phyloP scores from a whole-genome alignment of 2,797 vertebrate genomes.

The Melanotaenia nigrans region DNA sequence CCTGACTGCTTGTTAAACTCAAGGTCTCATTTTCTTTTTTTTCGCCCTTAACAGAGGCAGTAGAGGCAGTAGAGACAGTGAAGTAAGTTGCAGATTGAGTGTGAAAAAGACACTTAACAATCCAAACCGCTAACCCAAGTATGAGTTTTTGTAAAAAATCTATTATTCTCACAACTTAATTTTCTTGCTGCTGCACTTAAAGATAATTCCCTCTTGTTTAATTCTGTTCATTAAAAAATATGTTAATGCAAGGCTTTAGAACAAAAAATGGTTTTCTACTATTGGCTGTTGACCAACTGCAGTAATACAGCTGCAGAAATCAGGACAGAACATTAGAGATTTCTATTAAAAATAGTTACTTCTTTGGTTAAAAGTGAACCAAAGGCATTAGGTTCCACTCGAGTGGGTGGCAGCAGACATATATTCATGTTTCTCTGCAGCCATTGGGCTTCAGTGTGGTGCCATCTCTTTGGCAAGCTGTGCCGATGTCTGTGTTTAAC shows the following conservation, averaged over 20 bases:
- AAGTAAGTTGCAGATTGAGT: background rate
- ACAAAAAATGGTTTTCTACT: too few relatives aligned
- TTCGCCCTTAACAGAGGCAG: background rate
- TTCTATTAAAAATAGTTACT: constrained; percentile 30
- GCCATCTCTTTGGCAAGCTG: constrained; percentile 71
- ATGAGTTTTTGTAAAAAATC: background rate
- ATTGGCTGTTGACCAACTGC: background rate
- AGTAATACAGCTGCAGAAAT: constrained; percentile 11
- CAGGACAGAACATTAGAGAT: constrained; percentile 2
- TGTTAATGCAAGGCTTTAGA: too few relatives aligned
- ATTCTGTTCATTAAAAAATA: too few relatives aligned
- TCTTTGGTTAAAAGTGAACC: constrained; percentile 44
- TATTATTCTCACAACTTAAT: background rate
- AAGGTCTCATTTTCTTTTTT: background rate
- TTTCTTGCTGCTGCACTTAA: too few relatives aligned
- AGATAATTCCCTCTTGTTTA: too few relatives aligned
- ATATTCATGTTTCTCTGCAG: constrained; percentile 69
- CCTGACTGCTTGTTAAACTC: background rate
- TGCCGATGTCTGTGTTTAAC: constrained; percentile 72
- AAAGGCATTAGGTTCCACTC: constrained; percentile 44
- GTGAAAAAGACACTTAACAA: background rate
- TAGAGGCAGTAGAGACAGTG: too few relatives aligned
- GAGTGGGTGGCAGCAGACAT: constrained; percentile 68
- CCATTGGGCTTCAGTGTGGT: constrained; percentile 63
- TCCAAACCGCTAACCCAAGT: background rate